Percentiles rank a stretch among this genome's conserved stretches.
These are phyloP conservation scores for Trochalopteron elliotii DNA, from an alignment of 2,113 vertebrate genomes.

Conservation along the genomic window DNA sequence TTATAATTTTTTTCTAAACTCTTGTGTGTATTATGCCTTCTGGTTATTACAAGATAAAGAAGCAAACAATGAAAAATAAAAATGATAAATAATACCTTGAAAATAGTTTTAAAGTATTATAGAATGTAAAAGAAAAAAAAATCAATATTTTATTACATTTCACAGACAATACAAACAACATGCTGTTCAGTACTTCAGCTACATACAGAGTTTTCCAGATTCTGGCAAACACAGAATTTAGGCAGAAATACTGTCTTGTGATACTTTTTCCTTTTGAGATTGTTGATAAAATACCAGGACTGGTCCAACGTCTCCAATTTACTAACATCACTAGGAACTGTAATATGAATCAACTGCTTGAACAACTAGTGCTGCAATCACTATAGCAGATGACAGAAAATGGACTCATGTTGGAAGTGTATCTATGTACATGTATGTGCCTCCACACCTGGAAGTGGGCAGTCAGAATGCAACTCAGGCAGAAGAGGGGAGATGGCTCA, in stretches of 20 bases:
- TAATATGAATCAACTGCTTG: neutral
- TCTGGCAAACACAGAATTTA: neutral
- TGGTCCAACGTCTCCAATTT: neutral
- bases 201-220: neutral
- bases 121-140: neutral
- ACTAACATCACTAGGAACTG: neutral
- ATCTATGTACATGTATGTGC: accelerated
- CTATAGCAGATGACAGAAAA: neutral
- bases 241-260: neutral
- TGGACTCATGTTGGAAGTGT: neutral
- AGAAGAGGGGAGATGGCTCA: neutral
- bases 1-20: neutral
- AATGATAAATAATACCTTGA: neutral
- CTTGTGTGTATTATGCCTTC: neutral
- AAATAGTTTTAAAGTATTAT: neutral
- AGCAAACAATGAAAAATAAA: neutral
- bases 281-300: neutral
- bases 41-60: neutral
- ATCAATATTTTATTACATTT: constrained; percentile 1
- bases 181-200: neutral
- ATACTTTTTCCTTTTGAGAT: neutral
- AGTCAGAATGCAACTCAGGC: neutral
- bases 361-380: neutral
- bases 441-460: neutral
- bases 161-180: neutral